Conservation (phyloP, 2,797 vertebrate genomes). For the Threskiornis aethiopicus region DNA sequence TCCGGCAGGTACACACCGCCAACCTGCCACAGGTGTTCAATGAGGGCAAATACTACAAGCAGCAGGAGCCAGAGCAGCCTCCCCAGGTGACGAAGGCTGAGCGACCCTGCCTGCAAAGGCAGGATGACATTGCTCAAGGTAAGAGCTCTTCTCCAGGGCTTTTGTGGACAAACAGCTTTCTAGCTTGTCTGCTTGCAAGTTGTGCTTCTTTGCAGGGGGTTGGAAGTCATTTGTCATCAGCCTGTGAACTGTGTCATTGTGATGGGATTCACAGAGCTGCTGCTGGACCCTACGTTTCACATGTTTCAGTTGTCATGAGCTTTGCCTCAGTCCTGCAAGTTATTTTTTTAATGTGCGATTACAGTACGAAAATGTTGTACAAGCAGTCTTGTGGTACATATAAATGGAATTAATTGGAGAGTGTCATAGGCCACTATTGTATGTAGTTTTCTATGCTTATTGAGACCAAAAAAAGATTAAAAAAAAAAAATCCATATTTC, state of each 20-base stretch:
- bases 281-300: not conserved
- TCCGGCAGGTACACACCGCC: slow-evolving; percentile 95
- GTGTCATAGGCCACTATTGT: not conserved
- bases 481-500: not conserved
- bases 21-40: slow-evolving; percentile 96
- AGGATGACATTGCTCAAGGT: slow-evolving; percentile 96
- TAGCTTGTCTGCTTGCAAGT: not conserved
- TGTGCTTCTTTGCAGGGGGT: not conserved
- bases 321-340: not conserved
- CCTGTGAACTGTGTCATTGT: not conserved
- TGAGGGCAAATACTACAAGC: slow-evolving; percentile 89
- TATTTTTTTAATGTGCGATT: not conserved
- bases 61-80: slow-evolving; percentile 83
- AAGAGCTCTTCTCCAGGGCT: not conserved
- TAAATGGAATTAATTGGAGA: not conserved
- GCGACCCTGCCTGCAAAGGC: slow-evolving; percentile 85
- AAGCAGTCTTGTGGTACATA: not conserved
- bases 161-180: not conserved
- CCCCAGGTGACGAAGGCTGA: slow-evolving; percentile 87
- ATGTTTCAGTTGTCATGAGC: not conserved
- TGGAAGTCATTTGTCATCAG: not conserved
- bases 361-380: not conserved
- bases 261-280: not conserved
- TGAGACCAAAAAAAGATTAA: not conserved
- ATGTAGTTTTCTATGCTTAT: not conserved